These are phyloP conservation scores for Antheraea mylitta DNA, from an alignment of 1,140 invertebrate genomes.

Conservation along the genomic window DNA sequence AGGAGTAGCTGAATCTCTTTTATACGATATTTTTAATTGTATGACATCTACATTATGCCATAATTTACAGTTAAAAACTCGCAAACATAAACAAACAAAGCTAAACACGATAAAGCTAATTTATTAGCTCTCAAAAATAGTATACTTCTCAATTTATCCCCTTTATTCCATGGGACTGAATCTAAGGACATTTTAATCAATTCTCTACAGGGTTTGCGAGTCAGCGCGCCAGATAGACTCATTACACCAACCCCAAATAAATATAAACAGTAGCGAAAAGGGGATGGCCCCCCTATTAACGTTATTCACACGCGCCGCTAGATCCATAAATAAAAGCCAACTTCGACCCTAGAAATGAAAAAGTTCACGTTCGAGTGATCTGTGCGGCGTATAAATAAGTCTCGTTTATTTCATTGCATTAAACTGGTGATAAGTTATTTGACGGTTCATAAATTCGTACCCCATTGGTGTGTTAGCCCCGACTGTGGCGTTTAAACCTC, in stretches of 20 bases:
- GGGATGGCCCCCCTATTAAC: slow-evolving; percentile 67
- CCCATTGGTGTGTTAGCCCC: slow-evolving; percentile 30
- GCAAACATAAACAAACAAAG: not conserved
- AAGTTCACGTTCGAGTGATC: slow-evolving; percentile 55
- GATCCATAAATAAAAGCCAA: slow-evolving; percentile 68
- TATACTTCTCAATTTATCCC: slow-evolving; percentile 47
- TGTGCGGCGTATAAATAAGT: slow-evolving; percentile 64
- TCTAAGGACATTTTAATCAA: slow-evolving; percentile 75
- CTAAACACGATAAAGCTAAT: slow-evolving; percentile 45
- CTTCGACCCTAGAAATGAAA: slow-evolving; percentile 48
- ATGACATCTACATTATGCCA: not conserved
- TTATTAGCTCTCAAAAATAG: slow-evolving; percentile 70
- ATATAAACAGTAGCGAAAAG: slow-evolving; percentile 71
- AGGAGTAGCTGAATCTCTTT: no score
- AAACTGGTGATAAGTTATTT: slow-evolving; percentile 73
- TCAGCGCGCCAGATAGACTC: slow-evolving; percentile 72
- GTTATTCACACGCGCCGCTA: slow-evolving; percentile 70
- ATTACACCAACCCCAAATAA: slow-evolving; percentile 74
- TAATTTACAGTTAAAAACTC: not conserved
- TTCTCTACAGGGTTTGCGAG: slow-evolving; percentile 74
- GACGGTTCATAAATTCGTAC: slow-evolving; percentile 63
- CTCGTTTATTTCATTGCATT: slow-evolving; percentile 71
- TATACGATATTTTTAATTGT: no score
- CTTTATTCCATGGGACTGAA: slow-evolving; percentile 62
- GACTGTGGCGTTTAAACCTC: slow-evolving; percentile 41